Base-by-base conservation (phyloP, 2,113 vertebrate species). In the Xenopus borealis region DNA sequence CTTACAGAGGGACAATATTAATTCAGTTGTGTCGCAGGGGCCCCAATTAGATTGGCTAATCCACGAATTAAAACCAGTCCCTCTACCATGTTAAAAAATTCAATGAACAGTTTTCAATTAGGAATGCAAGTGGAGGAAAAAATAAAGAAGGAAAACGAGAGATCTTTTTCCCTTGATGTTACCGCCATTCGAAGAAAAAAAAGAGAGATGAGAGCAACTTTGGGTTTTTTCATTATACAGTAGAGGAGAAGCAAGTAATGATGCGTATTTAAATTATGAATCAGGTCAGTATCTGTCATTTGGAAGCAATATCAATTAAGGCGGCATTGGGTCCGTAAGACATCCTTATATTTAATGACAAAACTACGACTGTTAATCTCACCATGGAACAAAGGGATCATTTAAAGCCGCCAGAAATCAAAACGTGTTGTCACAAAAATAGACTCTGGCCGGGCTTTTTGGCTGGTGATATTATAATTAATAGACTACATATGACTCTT, bases 201-300 rank as follows among this genome's bases (percentile, higher is more conserved):
- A n/a, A n/a, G n/a, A 58, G 86, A 91, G 90, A 92, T 91, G 90
- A 93, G 91, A 91, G 88, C 85, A 86, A 86, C 84, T 88, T 86
- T 4, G 79, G 85, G 86, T 62, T 61, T 90, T 91, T 89, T 90
- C 88, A 86, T 91, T 91, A 89, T 83, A 84, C 88, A 86, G 86
- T 89, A 91, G 89, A 89, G 89, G 88, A 67, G 64, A 23, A 84
- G 85, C 87, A 82, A 81, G 90, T 85, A 91, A 92, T 89, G 86
- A 90, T 20, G 84, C 86, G 86, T 92, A 91, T 92, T 91, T 93
- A 91, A 92, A 93, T 93, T 91, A 93, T 93, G 92, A 92, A 93
- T 92, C 90, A 91, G 91, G 89, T 89, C 83, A 83, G 87, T 91
- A 85, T 91, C 89, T 92, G 91, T 91, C 91, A 91, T 88, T 88